Conservation (phyloP, 2,113 vertebrate species). For the Porphyrio hochstetteri region DNA sequence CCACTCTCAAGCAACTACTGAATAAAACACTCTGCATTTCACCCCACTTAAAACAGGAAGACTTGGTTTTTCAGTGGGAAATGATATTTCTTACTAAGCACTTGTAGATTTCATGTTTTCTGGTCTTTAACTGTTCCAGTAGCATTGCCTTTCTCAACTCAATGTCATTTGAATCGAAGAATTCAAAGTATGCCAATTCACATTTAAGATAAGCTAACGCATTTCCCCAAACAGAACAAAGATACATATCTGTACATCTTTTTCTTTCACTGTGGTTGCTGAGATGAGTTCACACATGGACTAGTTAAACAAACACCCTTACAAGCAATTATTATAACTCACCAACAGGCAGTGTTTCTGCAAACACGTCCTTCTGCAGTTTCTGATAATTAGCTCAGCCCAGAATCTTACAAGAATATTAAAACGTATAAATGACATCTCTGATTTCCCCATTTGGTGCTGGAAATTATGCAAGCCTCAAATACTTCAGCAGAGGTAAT, state of each 20-base stretch:
- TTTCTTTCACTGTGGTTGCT: background rate
- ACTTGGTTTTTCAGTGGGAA: background rate
- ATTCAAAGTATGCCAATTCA: constrained; percentile 37
- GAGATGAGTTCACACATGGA: background rate
- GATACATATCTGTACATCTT: background rate
- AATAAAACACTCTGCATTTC: background rate
- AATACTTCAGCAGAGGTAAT: constrained; percentile 40
- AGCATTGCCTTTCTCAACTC: background rate
- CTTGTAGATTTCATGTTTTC: background rate
- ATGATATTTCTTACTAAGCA: background rate
- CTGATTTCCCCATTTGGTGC: background rate
- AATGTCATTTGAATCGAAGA: constrained; percentile 1
- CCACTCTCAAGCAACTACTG: background rate
- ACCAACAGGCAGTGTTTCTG: background rate
- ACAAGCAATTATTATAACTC: background rate
- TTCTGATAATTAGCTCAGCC: background rate
- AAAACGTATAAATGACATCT: background rate
- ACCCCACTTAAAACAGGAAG: background rate
- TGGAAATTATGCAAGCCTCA: constrained; percentile 44
- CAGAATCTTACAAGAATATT: constrained; percentile 1
- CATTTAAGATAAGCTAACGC: constrained; percentile 31
- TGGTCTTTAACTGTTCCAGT: background rate
- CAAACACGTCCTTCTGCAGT: background rate
- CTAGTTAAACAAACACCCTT: background rate
- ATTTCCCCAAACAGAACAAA: constrained; percentile 41